Base-by-base conservation (phyloP, 1,140 invertebrate species). In the Tachypleus tridentatus region DNA sequence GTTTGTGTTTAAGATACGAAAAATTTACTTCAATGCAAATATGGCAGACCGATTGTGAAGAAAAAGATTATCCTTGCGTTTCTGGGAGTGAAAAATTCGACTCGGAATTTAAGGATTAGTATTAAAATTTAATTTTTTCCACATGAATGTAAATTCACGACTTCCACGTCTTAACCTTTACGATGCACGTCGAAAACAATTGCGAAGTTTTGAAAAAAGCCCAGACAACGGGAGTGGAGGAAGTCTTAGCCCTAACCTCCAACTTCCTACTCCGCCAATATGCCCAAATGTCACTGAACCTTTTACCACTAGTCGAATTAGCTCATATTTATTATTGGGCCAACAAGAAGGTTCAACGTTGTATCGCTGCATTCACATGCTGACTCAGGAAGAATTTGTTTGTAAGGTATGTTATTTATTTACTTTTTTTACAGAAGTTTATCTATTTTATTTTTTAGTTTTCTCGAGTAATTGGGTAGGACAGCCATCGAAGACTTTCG, bases 301-400 rank as follows among this genome's bases (percentile, higher is more conserved):
- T 56, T 29, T 58, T 63, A 52, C 53, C 67, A 64, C 67, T 70
- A 61, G 63, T 64, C 58, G 72, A 69, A 64, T 73, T 71, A 62
- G 70, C 70, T 72, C 72, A 66, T 92, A 90, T 78, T 76, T 91
- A 49, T 77, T 92, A 29, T 76, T 87, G 64, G 85, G 87, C 60
- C 70, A 72, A 61, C 63, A 71, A 60, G 87, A 89, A 73, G 85
- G 86, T 53, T 86, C 84, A 74, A 82, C 84, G 51, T 79, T 89
- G 58, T 87, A 85, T 75, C 81, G 83, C 70, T 89, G 88, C 78
- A 80, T 89, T 69, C 84, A 91, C 75, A 83, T 86, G 63, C 81
- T 85, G 69, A 89, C 85, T 53, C 82, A 85, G 70, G 81, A 89
- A 74, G 86, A 90, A 76, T 83, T 85, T 73, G 84, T 88, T 70